These are phyloP conservation scores for Zaprionus ornatus DNA, from an alignment of 1,140 invertebrate genomes.

Conservation along the genomic window DNA sequence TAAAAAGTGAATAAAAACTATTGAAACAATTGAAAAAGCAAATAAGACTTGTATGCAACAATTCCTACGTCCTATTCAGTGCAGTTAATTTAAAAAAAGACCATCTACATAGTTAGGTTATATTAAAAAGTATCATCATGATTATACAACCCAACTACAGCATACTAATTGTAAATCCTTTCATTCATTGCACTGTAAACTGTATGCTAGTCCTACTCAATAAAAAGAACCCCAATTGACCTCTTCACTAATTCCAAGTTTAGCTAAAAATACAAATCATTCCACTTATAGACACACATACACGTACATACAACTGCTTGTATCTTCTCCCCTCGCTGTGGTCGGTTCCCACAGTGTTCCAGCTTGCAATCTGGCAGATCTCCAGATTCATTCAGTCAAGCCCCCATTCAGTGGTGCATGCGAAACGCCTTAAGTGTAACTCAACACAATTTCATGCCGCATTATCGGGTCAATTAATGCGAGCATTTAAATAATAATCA, in stretches of 20 bases:
- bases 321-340: not conserved
- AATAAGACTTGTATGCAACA: no score
- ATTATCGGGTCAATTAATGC: conserved; percentile 70
- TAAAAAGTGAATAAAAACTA: no score
- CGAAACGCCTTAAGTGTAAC: conserved; percentile 42
- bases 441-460: conserved; percentile 59
- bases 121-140: no score
- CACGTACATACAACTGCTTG: not conserved
- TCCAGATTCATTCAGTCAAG: conserved; percentile 20
- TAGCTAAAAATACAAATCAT: conserved; percentile 4
- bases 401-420: conserved; percentile 29
- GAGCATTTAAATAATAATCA: conserved; percentile 65
- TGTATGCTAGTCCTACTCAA: not conserved
- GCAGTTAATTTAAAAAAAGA: no score
- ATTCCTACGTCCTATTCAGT: no score
- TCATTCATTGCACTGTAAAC: not conserved
- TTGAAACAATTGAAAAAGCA: no score
- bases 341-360: conserved; percentile 3
- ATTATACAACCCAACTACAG: no score
- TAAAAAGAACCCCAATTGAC: not conserved
- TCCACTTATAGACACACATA: not conserved
- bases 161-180: not conserved
- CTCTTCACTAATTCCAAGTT: not conserved
- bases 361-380: conserved; percentile 1
- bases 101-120: no score